These are phyloP conservation scores for Phylloscopus trochilus DNA, from an alignment of 2,113 vertebrate species.

Conservation along the genomic window DNA sequence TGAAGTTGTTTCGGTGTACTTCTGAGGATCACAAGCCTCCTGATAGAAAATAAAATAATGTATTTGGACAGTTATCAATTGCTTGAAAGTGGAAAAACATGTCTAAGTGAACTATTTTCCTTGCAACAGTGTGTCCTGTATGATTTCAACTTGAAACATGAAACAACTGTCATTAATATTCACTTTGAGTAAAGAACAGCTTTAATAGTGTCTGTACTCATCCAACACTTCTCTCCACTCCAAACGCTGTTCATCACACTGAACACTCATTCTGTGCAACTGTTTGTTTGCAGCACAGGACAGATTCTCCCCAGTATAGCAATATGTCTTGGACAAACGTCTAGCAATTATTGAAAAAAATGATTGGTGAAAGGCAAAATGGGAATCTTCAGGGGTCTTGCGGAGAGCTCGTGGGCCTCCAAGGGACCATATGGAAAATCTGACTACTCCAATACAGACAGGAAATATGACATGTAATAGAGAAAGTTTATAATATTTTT, in stretches of 20 bases:
- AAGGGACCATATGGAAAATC: conserved; percentile 56
- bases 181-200: conserved; percentile 64
- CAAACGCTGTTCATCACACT: conserved; percentile 40
- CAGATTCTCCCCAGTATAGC: conserved; percentile 31
- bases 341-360: conserved; percentile 60
- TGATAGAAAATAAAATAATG: not conserved
- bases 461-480: not conserved
- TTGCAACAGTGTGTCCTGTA: not conserved
- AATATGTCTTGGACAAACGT: conserved; percentile 62
- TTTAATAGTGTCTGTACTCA: conserved; percentile 60
- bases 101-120: not conserved
- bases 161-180: conserved; percentile 64
- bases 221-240: conserved; percentile 54
- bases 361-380: conserved; percentile 47
- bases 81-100: not conserved
- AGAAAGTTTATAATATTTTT: not conserved
- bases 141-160: conserved; percentile 6
- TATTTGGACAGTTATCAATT: not conserved
- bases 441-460: not conserved
- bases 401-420: conserved; percentile 19
- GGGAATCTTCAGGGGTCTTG: conserved; percentile 32
- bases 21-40: not conserved
- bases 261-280: conserved; percentile 43
- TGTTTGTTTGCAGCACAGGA: conserved; percentile 57
- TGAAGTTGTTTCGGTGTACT: not conserved